Evolutionary conservation across 2,888 invertebrate genomes (phyloP), one percentile per base, ranked within the genome.

Genomic region (Linyphia triangularis): DNA sequence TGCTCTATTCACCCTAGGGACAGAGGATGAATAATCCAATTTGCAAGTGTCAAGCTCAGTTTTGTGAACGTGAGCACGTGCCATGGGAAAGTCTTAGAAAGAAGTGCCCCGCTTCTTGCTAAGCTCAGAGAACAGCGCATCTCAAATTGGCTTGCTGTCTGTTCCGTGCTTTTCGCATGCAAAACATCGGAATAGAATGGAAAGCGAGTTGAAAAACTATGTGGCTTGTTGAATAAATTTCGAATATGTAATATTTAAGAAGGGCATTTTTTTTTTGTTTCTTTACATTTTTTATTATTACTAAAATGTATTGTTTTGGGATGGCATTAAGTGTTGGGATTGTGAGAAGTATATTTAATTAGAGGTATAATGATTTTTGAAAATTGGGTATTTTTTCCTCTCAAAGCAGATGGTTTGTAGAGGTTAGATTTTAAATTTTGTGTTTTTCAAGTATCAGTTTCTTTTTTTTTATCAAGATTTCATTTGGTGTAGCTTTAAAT

Each of bases 111-210:
- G 51, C n/a, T 51, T 16, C 51, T 51, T 51, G 5, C 33, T 5
- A n/a, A 13, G 51, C 16, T 51, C 51, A 51, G n/a, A 51, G 51
- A 51, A 51, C 51, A 51, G 51, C 51, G 16, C n/a, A 13, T n/a
- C 16, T n/a, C n/a, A 51, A 51, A 85, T 85, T 85, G 85, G 85
- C 85, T 85, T 85, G 78, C 78, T 30, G 65, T 24, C 24, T 85
- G 61, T 51, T 67, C 51, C 28, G 70, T 24, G 40, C 67, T 82
- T 57, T 78, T 75, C 78, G 70, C 43, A 78, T 85, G 67, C 85
- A 85, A 78, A 85, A 59, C 24, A 85, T 77, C 78, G 85, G 78
- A 75, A 75, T 85, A 57, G 67, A n/a, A 24, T 10, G 6, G 65
- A 65, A 84, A n/a, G 73, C 61, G 30, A 33, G 24, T 30, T 1